Base-by-base conservation (phyloP, 1,140 invertebrate species). In the Temnothorax nylanderi region DNA sequence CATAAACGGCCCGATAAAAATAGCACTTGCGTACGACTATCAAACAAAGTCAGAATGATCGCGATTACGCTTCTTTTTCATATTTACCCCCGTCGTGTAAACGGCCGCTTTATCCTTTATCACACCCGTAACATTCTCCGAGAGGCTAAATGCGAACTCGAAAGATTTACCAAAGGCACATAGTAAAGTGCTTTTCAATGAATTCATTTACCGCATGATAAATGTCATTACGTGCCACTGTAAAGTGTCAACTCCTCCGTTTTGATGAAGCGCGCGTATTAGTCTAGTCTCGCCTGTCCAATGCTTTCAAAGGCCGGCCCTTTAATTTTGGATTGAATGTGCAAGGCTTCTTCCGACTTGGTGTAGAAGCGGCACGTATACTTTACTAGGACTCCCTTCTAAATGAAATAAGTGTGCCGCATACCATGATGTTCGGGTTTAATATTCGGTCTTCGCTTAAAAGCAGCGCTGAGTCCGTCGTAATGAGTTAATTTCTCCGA, bases 281-380 rank as follows among this genome's bases (percentile, higher is more conserved):
- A 41, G 56, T 69, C 44, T 32, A 37, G 18, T 18, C 13, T 67
- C 6, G 18, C 34, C 18, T 51, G 47, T 80, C 13, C 37, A 49
- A 47, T 64, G 18, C 32, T 69, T 87, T 65, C 18, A 54, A 56
- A 51, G 67, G 26, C 51, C 10, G 44, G 10, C 32, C 13, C 62
- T 51, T 87, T 77, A 87, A 87, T 86, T 77, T 76, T 76, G 82
- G 26, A 86, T 58, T n/a, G 37, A 16, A 47, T 49, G 26, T 44
- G 37, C 47, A 58, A 72, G 37, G 49, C 54, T 62, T 72, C 47
- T 74, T 74, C 78, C 11, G 34, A 74, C 49, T 82, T 74, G 26
- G n/a, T 37, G 56, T 49, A 84, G 44, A 49, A 84, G 69, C 69
- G 32, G 18, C 41, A 47, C 44, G 8, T 60, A 7, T 84, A 75